Conservation (phyloP, 1,140 invertebrate genomes). For the Plutomurus gul region DNA sequence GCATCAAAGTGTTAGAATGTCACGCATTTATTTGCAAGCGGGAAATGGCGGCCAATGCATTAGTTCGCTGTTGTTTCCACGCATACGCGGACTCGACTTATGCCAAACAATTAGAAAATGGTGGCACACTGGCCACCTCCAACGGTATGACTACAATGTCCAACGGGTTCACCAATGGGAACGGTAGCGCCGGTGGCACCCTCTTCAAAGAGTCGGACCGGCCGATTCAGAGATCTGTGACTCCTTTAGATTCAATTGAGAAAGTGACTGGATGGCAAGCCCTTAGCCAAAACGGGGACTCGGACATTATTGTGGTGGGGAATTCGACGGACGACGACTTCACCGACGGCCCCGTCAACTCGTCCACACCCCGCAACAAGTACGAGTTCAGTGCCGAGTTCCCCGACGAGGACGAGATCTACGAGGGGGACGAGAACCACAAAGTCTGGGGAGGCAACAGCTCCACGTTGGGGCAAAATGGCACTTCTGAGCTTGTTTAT, state of each 20-base stretch:
- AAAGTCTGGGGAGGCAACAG: constrained; percentile 86
- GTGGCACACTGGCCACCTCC: constrained; percentile 63
- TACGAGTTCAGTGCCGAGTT: constrained; percentile 53
- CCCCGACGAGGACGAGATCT: constrained; percentile 74
- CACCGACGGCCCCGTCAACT: constrained; percentile 58
- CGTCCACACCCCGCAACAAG: constrained; percentile 55
- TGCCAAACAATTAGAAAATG: constrained; percentile 71
- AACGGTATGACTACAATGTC: constrained; percentile 57
- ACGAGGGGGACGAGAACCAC: constrained; percentile 89
- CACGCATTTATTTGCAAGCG: constrained; percentile 98
- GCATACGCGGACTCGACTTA: constrained; percentile 93
- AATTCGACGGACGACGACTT: constrained; percentile 54
- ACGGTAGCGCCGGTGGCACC: constrained; percentile 58
- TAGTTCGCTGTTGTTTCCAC: constrained; percentile 92
- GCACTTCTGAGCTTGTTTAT: constrained; percentile 53
- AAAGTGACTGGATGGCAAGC: constrained; percentile 54
- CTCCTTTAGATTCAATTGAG: constrained; percentile 52
- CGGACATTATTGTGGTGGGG: constrained; percentile 53
- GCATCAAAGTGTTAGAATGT: constrained; percentile 99
- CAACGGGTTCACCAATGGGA: constrained; percentile 58
- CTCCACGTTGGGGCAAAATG: constrained; percentile 60
- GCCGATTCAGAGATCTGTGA: constrained; percentile 52
- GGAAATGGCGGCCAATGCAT: constrained; percentile 90
- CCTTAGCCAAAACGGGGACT: constrained; percentile 53
- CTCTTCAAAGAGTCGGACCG: constrained; percentile 49